A percentile compares a stretch with the other conserved stretches of the same genome.
Evolutionary conservation across 30 jellyfish, hydroid and myxozoan species (phyloP).

Genomic region (Cassiopea xamachana): DNA sequence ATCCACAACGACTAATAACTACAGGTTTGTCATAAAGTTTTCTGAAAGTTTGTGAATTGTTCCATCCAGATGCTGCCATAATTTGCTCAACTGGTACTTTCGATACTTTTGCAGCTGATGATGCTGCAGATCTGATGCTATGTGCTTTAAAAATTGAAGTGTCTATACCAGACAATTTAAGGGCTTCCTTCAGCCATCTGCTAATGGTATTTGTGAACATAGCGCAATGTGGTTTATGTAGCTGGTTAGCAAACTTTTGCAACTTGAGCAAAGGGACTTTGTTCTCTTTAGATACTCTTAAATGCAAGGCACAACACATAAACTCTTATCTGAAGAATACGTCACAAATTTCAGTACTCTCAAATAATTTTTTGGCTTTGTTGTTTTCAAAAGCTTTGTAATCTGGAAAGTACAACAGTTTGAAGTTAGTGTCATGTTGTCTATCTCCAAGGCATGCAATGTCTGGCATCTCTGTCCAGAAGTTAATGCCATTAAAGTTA

Average conservation of each 20-base stretch:
- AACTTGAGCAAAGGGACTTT: background rate
- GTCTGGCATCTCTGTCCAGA: slow-evolving; percentile 55
- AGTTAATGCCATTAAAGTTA: background rate
- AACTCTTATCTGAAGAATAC: background rate
- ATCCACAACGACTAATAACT: background rate
- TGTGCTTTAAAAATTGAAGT: background rate
- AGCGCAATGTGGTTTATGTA: slow-evolving; percentile 1
- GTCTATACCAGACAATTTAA: background rate
- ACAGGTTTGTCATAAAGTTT: slow-evolving; percentile 9
- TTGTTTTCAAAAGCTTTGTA: background rate
- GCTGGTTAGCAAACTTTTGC: background rate
- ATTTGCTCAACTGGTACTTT: background rate
- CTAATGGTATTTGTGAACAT: background rate
- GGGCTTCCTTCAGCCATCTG: slow-evolving; percentile 8
- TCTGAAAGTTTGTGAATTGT: background rate
- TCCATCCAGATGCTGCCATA: background rate
- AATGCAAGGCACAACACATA: slow-evolving; percentile 1
- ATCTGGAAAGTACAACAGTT: background rate
- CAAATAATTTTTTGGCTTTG: background rate
- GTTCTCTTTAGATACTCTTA: background rate
- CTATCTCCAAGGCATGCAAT: slow-evolving; percentile 12
- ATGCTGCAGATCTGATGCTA: slow-evolving; percentile 5
- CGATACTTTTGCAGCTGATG: background rate
- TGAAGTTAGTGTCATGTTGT: background rate
- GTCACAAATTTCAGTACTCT: slow-evolving; percentile 2